Conservation (phyloP, 2,888 invertebrate species). For the Rhimphoctona megacephalus region DNA sequence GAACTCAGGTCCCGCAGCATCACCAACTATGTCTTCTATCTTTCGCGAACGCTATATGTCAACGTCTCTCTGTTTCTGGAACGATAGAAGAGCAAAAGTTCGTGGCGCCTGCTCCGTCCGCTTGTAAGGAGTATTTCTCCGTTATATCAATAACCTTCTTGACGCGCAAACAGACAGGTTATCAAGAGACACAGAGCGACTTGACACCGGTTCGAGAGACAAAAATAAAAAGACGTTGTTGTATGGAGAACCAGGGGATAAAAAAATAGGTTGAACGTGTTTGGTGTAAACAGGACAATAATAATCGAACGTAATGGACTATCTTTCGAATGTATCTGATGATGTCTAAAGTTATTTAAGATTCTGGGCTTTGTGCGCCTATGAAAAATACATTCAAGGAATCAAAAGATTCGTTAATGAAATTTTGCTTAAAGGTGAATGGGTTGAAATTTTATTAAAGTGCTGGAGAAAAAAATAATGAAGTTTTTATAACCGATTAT, state of each 20-base stretch:
- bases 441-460: neutral
- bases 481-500: neutral
- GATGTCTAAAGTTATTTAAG: neutral
- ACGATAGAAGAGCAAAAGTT: conserved; percentile 55
- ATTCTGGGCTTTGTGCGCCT: neutral
- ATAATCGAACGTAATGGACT: neutral
- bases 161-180: conserved; percentile 20
- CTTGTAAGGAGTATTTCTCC: conserved; percentile 33
- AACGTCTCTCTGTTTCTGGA: conserved; percentile 28
- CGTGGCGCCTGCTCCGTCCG: conserved; percentile 49
- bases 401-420: neutral
- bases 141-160: conserved; percentile 62
- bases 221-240: neutral
- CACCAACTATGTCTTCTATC: conserved; percentile 39
- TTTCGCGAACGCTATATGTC: conserved; percentile 17
- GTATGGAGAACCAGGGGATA: neutral
- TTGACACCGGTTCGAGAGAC: neutral
- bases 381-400: neutral
- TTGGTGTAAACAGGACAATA: neutral
- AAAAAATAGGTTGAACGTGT: neutral
- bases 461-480: neutral
- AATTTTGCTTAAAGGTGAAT: neutral
- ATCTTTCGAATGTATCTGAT: neutral
- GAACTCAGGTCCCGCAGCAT: conserved; percentile 44
- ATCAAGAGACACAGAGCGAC: neutral